Percentiles rank a stretch among this genome's conserved stretches.
Conservation (phyloP, 2,888 invertebrate species). For the Stenurella melanura region DNA sequence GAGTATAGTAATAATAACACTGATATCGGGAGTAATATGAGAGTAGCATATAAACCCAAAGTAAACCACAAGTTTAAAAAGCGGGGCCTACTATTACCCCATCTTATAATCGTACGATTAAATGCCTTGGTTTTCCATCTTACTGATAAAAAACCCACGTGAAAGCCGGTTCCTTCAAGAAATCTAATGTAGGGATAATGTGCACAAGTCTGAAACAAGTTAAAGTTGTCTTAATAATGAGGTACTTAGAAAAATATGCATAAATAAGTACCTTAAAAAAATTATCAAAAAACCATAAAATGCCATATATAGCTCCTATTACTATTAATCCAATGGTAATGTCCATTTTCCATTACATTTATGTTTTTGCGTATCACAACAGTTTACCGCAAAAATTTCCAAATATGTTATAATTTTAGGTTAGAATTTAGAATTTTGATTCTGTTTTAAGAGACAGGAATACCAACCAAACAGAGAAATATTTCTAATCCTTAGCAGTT, state of each 20-base stretch:
- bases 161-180: conserved; percentile 84
- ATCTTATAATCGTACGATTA: conserved; percentile 84
- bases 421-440: conserved; percentile 24
- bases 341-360: conserved; percentile 76
- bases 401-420: conserved; percentile 8
- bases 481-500: neutral
- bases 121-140: conserved; percentile 88
- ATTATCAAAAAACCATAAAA: conserved; percentile 86
- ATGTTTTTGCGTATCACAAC: neutral
- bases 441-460: neutral
- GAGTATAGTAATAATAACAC: conserved; percentile 76
- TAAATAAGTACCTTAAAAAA: conserved; percentile 82
- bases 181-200: conserved; percentile 88
- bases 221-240: conserved; percentile 14
- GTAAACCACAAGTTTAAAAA: conserved; percentile 84
- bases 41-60: conserved; percentile 78
- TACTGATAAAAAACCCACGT: conserved; percentile 82
- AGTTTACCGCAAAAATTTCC: neutral
- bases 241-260: conserved; percentile 42
- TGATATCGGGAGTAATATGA: conserved; percentile 82
- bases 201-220: conserved; percentile 84
- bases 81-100: conserved; percentile 80
- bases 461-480: neutral
- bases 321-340: conserved; percentile 78
- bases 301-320: conserved; percentile 79